A percentile compares a stretch with the other conserved stretches of the same genome.
Evolutionary conservation across 1,140 invertebrate species (phyloP).

Genomic region (Grapholita molesta): DNA sequence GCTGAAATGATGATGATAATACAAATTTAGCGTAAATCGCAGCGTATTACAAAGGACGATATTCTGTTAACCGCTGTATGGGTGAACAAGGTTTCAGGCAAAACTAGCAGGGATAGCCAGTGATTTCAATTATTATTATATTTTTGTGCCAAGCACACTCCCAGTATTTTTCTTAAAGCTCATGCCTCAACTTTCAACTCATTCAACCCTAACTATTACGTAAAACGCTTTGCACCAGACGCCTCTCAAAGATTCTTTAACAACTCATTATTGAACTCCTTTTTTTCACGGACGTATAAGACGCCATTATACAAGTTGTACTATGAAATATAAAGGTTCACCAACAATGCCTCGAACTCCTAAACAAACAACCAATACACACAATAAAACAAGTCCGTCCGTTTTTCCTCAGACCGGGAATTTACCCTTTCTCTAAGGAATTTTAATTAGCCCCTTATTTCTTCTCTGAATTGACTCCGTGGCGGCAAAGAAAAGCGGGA

Average conservation of each 20-base stretch:
- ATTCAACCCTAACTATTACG: neutral
- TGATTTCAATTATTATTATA: too few species aligned
- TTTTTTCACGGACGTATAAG: neutral
- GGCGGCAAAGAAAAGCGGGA: neutral
- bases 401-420: neutral
- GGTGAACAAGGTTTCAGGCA: too few species aligned
- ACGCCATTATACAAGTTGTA: neutral
- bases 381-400: conserved; percentile 1
- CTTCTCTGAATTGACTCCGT: neutral
- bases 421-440: conserved; percentile 8
- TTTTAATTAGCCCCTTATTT: conserved; percentile 12
- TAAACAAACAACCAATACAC: neutral
- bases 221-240: neutral
- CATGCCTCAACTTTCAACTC: neutral
- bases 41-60: too few species aligned
- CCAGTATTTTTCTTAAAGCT: neutral
- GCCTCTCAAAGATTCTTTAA: neutral
- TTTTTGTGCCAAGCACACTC: too few species aligned
- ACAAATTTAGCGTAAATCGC: too few species aligned
- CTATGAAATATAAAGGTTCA: neutral
- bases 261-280: neutral
- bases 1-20: too few species aligned
- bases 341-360: neutral
- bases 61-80: too few species aligned
- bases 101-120: too few species aligned